Evolutionary conservation across 2,113 vertebrate genomes (phyloP).

Genomic region (Aptenodytes patagonicus): DNA sequence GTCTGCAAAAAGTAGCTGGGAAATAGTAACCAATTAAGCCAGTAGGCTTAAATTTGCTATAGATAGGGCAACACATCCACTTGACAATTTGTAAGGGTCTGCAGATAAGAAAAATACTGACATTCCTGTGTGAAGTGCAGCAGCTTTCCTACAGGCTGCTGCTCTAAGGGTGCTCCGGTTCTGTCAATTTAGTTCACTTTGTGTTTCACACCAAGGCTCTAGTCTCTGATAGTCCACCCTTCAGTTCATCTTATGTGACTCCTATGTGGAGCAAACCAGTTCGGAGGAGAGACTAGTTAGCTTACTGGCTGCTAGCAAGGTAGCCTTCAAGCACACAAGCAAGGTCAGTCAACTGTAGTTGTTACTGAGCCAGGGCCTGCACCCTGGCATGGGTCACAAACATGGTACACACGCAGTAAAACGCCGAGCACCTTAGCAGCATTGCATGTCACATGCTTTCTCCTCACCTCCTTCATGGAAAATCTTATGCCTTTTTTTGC

Average conservation of each 20-base stretch:
- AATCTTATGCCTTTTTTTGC: background rate
- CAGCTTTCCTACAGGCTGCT: background rate
- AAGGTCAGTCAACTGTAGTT: background rate
- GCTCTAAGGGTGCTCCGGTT: background rate
- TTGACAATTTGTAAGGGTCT: background rate
- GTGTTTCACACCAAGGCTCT: background rate
- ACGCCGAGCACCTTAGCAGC: accelerated
- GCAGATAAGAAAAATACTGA: background rate
- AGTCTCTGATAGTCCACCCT: background rate
- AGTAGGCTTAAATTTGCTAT: background rate
- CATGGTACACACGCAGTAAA: background rate
- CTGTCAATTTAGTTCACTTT: background rate
- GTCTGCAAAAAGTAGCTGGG: background rate
- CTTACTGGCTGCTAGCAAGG: background rate
- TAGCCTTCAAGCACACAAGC: background rate
- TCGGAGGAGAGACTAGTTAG: background rate
- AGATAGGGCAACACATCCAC: background rate
- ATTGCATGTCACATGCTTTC: accelerated
- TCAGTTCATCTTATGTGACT: background rate
- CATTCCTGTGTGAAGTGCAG: background rate
- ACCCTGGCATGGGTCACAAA: background rate
- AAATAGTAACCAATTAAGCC: background rate
- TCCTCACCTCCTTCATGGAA: background rate
- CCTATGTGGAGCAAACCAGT: background rate
- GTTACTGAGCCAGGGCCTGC: background rate